Conservation (phyloP, 2,113 vertebrate genomes). For the Myiozetetes cayanensis region DNA sequence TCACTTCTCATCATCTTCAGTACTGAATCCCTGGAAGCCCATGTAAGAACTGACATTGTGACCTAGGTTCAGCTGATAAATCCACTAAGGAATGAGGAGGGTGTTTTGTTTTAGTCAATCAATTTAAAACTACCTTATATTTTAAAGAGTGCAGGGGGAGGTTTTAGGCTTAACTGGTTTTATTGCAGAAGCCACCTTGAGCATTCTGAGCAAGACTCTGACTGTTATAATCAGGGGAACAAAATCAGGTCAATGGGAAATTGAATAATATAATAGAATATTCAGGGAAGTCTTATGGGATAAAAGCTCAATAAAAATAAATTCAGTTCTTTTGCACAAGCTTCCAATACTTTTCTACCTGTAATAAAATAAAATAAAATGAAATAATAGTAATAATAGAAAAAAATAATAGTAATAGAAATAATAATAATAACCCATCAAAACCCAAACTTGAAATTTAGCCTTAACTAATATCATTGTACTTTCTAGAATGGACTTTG, state of each 20-base stretch:
- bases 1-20: conserved; percentile 7
- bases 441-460: neutral
- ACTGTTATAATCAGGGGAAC: conserved; percentile 3
- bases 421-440: neutral
- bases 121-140: neutral
- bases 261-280: conserved; percentile 32
- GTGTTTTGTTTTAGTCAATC: neutral
- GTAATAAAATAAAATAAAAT: neutral
- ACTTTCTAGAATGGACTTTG: neutral
- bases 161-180: conserved; percentile 12
- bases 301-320: neutral
- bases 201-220: neutral
- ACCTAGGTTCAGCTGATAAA: conserved; percentile 15
- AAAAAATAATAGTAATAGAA: neutral
- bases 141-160: neutral
- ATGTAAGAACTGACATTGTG: neutral
- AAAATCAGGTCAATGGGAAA: conserved; percentile 43
- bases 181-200: neutral
- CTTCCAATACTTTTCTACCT: neutral
- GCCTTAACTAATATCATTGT: neutral
- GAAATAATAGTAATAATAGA: neutral
- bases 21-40: neutral
- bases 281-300: neutral
- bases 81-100: neutral
- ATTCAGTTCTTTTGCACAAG: neutral